Conservation (phyloP, 2,888 invertebrate species). For the Camponotus fellah region DNA sequence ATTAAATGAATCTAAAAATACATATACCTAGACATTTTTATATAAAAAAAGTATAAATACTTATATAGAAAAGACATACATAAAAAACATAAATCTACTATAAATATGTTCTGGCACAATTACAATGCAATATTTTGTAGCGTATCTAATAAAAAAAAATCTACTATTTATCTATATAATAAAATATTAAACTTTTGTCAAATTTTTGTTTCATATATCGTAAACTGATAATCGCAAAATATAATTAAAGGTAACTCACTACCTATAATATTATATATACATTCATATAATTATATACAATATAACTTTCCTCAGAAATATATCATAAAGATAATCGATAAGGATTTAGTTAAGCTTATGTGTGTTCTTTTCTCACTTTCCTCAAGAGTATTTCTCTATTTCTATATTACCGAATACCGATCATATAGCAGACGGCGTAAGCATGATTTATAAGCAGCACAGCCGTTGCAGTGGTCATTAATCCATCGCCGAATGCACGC, state of each 20-base stretch:
- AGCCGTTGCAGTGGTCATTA: conserved; percentile 54
- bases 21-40: background rate
- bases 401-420: conserved; percentile 21
- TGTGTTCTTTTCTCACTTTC: background rate
- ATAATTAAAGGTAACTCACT: background rate
- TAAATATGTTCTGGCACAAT: background rate
- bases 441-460: conserved; percentile 50
- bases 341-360: conserved; percentile 1
- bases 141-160: background rate
- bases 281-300: conserved; percentile 16
- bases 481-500: conserved; percentile 48
- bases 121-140: background rate
- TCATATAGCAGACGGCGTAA: conserved; percentile 33
- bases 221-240: background rate
- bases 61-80: background rate
- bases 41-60: too few species aligned
- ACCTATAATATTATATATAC: background rate
- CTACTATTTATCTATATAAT: background rate
- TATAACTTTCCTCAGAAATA: background rate
- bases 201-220: background rate
- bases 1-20: background rate
- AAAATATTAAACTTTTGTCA: conserved; percentile 3
- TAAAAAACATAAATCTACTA: background rate
- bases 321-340: background rate
- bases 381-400: background rate